phyloP scores from a whole-genome alignment of 2,888 invertebrate genomes.

The Dastarcus helophoroides region DNA sequence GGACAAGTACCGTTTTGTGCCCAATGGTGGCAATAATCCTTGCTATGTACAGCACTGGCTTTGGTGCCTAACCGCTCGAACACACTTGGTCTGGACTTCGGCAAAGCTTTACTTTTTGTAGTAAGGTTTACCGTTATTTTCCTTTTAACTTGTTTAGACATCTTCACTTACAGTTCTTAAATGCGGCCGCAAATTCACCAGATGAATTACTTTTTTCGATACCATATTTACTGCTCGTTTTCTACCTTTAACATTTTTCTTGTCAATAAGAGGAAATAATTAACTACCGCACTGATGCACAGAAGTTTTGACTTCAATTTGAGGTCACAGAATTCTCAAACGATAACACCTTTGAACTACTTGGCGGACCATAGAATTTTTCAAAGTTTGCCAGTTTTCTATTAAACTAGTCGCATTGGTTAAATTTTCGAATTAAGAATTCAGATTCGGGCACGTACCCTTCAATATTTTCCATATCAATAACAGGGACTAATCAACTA shows the following conservation, averaged over 20 bases:
- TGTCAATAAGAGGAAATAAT: too few species aligned
- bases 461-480: too few species aligned
- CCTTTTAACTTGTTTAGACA: constrained; percentile 61
- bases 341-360: too few species aligned
- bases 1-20: constrained; percentile 65
- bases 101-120: constrained; percentile 51
- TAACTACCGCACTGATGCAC: too few species aligned
- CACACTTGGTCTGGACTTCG: constrained; percentile 61
- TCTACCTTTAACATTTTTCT: neutral
- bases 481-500: too few species aligned
- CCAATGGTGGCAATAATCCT: constrained; percentile 67
- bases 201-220: constrained; percentile 15
- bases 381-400: too few species aligned
- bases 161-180: constrained; percentile 31
- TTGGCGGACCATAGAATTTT: too few species aligned
- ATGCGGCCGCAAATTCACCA: constrained; percentile 9
- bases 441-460: too few species aligned
- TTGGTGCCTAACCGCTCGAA: constrained; percentile 74
- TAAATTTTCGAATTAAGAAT: too few species aligned
- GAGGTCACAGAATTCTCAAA: too few species aligned
- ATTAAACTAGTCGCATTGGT: too few species aligned
- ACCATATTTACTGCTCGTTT: constrained; percentile 17
- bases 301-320: too few species aligned
- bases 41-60: constrained; percentile 46
- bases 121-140: constrained; percentile 63